Base-by-base conservation (phyloP, 2,888 invertebrate species). In the Volucella inanis region DNA sequence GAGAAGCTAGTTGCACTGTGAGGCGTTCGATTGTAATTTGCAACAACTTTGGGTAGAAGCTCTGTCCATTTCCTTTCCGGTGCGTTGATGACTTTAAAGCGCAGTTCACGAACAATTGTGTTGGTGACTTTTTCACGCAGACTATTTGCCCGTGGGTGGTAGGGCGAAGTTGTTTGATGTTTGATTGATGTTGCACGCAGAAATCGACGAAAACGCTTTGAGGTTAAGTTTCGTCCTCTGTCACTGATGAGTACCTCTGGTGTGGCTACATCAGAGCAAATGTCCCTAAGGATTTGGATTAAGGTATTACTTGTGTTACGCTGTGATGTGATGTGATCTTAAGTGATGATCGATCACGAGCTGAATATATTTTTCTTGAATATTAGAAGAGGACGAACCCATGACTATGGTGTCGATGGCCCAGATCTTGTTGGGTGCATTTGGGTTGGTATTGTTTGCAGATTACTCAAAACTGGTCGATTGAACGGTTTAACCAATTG, bases 231-330 rank as follows among this genome's bases (percentile, higher is more conserved):
- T 54, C 31, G 31, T 31, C 54, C 12, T 11, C 22, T 54, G 55
- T 55, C 55, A 8, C 55, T 55, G 55, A 55, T 55, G 8, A 47
- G 31, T 8, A 62, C 45, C 22, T 45, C 31, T 45, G 61, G 22
- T 47, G 61, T 14, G 1, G 43, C 22, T 12, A 45, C 61, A n/a
- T 45, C 9, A 15, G 31, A 9, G n/a, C 62, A 62, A 10, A 62
- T 62, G 22, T 62, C 41, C 0, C 47, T 47, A 22, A 47, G 12
- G 31, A 31, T 22, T 22, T 62, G 62, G n/a, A 31, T 62, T 47
- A 47, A n/a, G 22, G 47, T 62, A 22, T 47, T 62, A 9, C 62
- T 62, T n/a, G 45, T 62, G 10, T 62, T 62, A 3, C 31, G 47
- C 31, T 22, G 18, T 1, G 2, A 18, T 18, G 2, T 18, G 18